Evolutionary conservation across 2,797 vertebrate species (phyloP).

Genomic region (Antennarius maculatus): DNA sequence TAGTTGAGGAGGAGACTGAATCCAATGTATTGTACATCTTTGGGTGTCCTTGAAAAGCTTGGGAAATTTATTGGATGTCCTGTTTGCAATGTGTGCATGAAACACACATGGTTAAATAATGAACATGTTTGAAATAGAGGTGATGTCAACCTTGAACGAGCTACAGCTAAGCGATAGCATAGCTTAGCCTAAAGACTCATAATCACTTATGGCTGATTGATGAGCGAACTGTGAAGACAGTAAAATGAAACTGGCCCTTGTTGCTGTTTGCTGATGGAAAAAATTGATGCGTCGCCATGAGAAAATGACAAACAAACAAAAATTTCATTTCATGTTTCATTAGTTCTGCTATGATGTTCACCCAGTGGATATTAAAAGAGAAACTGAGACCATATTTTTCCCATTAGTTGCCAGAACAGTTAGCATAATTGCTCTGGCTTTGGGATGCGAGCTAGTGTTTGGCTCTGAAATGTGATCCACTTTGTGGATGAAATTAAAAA

Average conservation of each 20-base stretch:
- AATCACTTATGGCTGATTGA: not conserved
- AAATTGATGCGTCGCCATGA: not conserved
- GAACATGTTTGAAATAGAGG: no score
- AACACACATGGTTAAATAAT: no score
- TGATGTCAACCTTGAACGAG: no score
- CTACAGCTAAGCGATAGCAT: no score
- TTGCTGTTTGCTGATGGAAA: slow-evolving; percentile 17
- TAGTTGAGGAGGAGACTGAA: not conserved
- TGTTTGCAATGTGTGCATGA: not conserved
- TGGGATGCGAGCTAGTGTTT: slow-evolving; percentile 16
- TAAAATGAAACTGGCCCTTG: slow-evolving; percentile 25
- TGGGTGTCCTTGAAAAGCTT: not conserved
- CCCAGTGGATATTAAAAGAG: slow-evolving; percentile 36
- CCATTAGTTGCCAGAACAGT: slow-evolving; percentile 51
- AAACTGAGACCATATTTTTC: slow-evolving; percentile 41
- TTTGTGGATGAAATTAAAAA: not conserved
- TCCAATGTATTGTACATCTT: no score
- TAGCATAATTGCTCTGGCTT: slow-evolving; percentile 43
- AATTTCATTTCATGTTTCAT: slow-evolving; percentile 68
- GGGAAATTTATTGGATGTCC: not conserved
- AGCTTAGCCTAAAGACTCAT: no score
- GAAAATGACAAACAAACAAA: slow-evolving; percentile 37
- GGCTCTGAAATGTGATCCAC: slow-evolving; percentile 40
- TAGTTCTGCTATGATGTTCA: slow-evolving; percentile 53
- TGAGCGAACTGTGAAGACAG: not conserved